phyloP scores from a whole-genome alignment of 1,140 invertebrate genomes.

The Vanessa tameamea region DNA sequence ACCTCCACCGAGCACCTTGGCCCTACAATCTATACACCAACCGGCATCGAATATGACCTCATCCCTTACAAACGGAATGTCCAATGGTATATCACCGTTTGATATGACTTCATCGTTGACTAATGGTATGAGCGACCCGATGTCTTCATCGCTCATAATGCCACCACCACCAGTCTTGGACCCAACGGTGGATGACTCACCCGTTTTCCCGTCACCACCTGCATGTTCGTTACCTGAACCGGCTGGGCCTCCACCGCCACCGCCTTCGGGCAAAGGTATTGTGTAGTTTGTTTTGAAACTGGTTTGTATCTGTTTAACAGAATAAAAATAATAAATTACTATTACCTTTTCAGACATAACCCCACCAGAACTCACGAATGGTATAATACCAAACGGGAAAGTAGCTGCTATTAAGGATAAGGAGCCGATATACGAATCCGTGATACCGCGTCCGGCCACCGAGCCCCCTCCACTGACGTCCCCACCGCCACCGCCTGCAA shows the following conservation, averaged over 20 bases:
- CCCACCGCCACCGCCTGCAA: slow-evolving; percentile 53
- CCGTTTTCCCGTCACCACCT: slow-evolving; percentile 68
- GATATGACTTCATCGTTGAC: slow-evolving; percentile 39
- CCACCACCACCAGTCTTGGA: slow-evolving; percentile 59
- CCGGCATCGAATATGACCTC: slow-evolving; percentile 47
- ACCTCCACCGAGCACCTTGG: slow-evolving; percentile 62
- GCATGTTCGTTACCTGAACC: slow-evolving; percentile 85
- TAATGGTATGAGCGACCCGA: slow-evolving; percentile 51
- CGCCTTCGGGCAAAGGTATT: slow-evolving; percentile 58
- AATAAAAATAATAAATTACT: background rate
- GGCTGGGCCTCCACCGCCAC: slow-evolving; percentile 84
- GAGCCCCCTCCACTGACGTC: slow-evolving; percentile 33
- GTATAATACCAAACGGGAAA: slow-evolving; percentile 72
- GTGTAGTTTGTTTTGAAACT: background rate
- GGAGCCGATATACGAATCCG: slow-evolving; percentile 93
- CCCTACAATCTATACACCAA: slow-evolving; percentile 59
- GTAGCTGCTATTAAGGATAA: slow-evolving; percentile 61
- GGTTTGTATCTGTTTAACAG: background rate
- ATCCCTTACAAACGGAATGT: slow-evolving; percentile 48
- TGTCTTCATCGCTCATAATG: slow-evolving; percentile 66
- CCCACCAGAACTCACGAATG: slow-evolving; percentile 63
- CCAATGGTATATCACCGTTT: slow-evolving; percentile 50
- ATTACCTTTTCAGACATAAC: slow-evolving; percentile 51
- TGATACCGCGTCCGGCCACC: slow-evolving; percentile 84
- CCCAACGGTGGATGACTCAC: slow-evolving; percentile 47